Base-by-base conservation (phyloP, 1,140 invertebrate species). In the Drosophila chauvacae region DNA sequence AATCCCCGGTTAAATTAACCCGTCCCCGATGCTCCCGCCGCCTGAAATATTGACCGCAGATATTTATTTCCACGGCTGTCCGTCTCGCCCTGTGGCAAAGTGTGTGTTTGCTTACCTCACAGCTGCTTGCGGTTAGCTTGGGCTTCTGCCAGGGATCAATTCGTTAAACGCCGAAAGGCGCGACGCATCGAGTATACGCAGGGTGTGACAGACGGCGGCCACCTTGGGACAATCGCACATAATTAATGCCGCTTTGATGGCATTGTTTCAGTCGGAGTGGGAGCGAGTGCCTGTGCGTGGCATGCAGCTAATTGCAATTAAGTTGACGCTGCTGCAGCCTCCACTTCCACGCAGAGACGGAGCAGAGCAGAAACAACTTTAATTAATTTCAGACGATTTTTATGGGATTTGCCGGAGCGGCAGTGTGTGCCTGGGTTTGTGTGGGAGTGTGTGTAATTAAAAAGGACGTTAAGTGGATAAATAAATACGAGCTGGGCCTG, bases 301-400 rank as follows among this genome's bases (percentile, higher is more conserved):
- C 51, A 42, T 68, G 56, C 55, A 45, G 48, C 80, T 83, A 83
- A 83, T 86, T 88, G 83, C 83, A 84, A 88, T 87, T 80, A 88
- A 82, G 63, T 80, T 60, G 47, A 50, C 55, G 62, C 77, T 72
- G 65, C 61, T 58, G 45, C 50, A 47, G 50, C 60, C 59, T 59
- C 20, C 30, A 35, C 41, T 77, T 58, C 30, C 47, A 68, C 61
- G 71, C 47, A 64, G 72, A 41, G 39, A 28, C 44, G 3, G 16
- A 63, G 26, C 26, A 65, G 26, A n/a, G 35, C 48, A 65, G 71
- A 70, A 51, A 84, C 59, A 61, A 47, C 44, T 51, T 56, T 75
- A 79, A 72, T 86, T 84, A 57, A 70, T 76, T 75, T 82, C 42
- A 33, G 26, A 50, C 56, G 57, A 71, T 70, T 87, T 50, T 64